Evolutionary conservation across 2,113 vertebrate species (phyloP).

Genomic region (Peucedramus taeniatus): DNA sequence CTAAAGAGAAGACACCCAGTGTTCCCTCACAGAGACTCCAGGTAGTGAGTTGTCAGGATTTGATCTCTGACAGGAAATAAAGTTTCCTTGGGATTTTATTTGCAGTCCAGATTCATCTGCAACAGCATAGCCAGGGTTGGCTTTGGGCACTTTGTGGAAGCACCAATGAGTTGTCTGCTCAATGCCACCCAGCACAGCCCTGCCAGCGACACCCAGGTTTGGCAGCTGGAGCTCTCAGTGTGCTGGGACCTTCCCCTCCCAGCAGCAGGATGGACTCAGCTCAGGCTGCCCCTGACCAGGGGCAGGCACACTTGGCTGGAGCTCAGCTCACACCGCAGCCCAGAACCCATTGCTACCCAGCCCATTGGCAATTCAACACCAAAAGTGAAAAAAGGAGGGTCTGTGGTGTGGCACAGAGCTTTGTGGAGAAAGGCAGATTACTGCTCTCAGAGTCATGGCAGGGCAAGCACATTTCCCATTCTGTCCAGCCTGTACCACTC

Average conservation of each 20-base stretch:
- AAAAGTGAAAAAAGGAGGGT: neutral
- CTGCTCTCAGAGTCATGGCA: neutral
- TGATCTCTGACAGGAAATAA: neutral
- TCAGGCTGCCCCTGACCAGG: neutral
- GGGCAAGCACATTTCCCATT: neutral
- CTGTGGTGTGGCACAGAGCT: neutral
- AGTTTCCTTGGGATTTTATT: neutral
- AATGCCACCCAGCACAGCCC: neutral
- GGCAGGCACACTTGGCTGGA: neutral
- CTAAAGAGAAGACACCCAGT: neutral
- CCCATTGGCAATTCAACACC: neutral
- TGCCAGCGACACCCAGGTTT: neutral
- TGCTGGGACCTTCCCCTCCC: neutral
- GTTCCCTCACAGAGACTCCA: neutral
- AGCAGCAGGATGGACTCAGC: accelerated
- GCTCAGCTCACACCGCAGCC: accelerated
- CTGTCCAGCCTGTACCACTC: neutral
- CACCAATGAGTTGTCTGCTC: neutral
- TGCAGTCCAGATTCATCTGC: neutral
- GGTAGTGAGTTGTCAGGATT: neutral
- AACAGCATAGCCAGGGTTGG: neutral
- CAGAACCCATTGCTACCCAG: neutral
- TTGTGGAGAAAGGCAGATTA: neutral
- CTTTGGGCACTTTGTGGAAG: neutral
- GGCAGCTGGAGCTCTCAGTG: neutral